Evolutionary conservation across 92 coral and sea anemone species (phyloP), one percentile per base, ranked within the genome.

Genomic region (Epizoanthus ramosus): DNA sequence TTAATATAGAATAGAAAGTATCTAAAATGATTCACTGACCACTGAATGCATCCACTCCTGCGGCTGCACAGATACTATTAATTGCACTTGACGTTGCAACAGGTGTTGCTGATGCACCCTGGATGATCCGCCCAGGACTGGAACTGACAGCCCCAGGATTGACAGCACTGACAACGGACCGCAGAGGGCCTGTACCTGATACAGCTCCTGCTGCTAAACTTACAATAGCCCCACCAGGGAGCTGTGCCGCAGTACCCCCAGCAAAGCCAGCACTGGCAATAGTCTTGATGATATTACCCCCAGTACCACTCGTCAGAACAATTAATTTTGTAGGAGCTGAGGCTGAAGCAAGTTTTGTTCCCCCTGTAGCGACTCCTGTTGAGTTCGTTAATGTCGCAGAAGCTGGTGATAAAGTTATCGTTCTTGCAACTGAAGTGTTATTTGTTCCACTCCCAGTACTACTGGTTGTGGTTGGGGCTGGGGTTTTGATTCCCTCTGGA

Each of bases 1-100:
- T 15, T 41, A 54, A 35, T 47, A 10, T 23, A 14, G 10, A 63
- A 41, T 59, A 68, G 35, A 37, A 8, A 64, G 58, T 25, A n/a
- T 10, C 16, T 3, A 16, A 54, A 50, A 13, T 45, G 47, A 37
- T 37, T 37, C 53, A 88, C 98, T 92, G 73, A 97, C 99, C 99
- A 90, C 91, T 94, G 54, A 97, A 92, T 17, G 97, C 98, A 83
- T 97, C 99, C 65, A 94, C 88, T 57, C 99, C 99, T 3, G 99
- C 92, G 22, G 98, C 98, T 60, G 98, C 98, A 90, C 99, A 97
- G 72, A 97, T 97, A 53, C 95, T 93, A 79, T 93, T 97, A 14
- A 97, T 95, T 41, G 98, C 98, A 83, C 88, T 95, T n/a, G 99
- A 94, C 61, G 98, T 94, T 0, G 98, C 95, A 45, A 89, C 88